Evolutionary conservation across 2,797 vertebrate species (phyloP).

Genomic region (Gobio occitaniae): DNA sequence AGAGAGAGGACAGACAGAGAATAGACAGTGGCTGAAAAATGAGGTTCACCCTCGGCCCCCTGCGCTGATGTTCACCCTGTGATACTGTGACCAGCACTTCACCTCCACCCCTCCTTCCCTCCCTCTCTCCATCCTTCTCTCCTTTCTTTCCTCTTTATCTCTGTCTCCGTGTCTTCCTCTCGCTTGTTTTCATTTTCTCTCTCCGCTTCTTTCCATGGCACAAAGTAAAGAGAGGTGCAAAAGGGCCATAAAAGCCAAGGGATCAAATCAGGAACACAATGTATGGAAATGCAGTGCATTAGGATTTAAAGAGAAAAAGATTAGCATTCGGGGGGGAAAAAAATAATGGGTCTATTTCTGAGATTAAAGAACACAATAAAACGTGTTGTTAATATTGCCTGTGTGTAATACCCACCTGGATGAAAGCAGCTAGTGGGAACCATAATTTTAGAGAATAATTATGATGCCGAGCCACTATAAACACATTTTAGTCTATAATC

Average conservation of each 20-base stretch:
- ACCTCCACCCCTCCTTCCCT: slow-evolving; percentile 51
- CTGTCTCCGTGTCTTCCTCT: slow-evolving; percentile 27
- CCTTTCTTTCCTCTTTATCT: slow-evolving; percentile 32
- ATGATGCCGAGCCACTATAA: slow-evolving; percentile 9
- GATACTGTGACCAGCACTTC: slow-evolving; percentile 61
- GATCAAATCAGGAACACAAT: background rate
- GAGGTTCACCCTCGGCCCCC: slow-evolving; percentile 44
- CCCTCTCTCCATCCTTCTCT: slow-evolving; percentile 36
- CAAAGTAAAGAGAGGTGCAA: background rate
- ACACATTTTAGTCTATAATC: slow-evolving; percentile 12
- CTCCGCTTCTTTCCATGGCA: slow-evolving; percentile 9
- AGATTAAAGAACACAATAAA: slow-evolving; percentile 27
- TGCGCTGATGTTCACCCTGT: slow-evolving; percentile 55
- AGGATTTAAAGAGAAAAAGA: background rate
- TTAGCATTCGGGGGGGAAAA: background rate
- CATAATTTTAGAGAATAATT: slow-evolving; percentile 22
- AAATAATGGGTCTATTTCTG: background rate
- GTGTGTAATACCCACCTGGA: slow-evolving; percentile 21
- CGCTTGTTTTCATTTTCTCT: slow-evolving; percentile 21
- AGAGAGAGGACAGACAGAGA: slow-evolving; percentile 22
- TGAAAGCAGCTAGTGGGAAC: slow-evolving; percentile 6
- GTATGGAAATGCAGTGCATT: slow-evolving; percentile 1
- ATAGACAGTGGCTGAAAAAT: slow-evolving; percentile 54
- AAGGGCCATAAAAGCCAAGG: slow-evolving; percentile 12
- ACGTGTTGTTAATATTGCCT: background rate